phyloP scores from a whole-genome alignment of 2,113 vertebrate species.

The Nicator chloris region DNA sequence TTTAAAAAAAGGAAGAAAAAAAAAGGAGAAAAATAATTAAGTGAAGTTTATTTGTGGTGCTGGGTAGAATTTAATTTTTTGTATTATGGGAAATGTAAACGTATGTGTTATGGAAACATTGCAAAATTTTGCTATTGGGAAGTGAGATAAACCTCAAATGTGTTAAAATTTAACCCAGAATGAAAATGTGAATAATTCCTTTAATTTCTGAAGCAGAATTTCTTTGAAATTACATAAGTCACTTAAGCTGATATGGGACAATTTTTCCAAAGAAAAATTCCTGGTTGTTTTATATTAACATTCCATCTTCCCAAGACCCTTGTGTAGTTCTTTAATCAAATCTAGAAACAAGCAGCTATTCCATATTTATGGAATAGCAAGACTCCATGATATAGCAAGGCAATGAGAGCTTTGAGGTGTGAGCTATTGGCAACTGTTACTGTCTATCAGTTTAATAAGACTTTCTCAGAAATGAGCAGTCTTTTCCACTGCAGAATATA shows the following conservation, averaged over 20 bases:
- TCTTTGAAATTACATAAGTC: not conserved
- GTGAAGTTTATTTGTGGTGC: not conserved
- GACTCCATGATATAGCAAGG: not conserved
- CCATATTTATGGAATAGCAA: not conserved
- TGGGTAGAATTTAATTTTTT: not conserved
- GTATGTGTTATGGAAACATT: not conserved
- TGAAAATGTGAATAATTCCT: not conserved
- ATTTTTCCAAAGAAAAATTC: not conserved
- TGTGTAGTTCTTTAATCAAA: not conserved
- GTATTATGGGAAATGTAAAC: not conserved
- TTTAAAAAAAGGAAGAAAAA: not conserved
- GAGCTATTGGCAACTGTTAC: not conserved
- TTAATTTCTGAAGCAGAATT: not conserved
- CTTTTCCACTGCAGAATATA: not conserved
- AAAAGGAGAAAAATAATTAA: not conserved
- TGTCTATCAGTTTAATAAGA: not conserved
- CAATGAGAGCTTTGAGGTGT: not conserved
- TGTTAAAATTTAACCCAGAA: not conserved
- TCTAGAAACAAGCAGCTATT: not conserved
- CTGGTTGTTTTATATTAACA: not conserved
- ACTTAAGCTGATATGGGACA: not conserved
- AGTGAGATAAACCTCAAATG: not conserved
- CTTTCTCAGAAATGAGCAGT: not conserved
- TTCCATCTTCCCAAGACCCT: not conserved
- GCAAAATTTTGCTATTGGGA: not conserved